phyloP scores from a whole-genome alignment of 2,797 vertebrate genomes.

The Argyrosomus regius region DNA sequence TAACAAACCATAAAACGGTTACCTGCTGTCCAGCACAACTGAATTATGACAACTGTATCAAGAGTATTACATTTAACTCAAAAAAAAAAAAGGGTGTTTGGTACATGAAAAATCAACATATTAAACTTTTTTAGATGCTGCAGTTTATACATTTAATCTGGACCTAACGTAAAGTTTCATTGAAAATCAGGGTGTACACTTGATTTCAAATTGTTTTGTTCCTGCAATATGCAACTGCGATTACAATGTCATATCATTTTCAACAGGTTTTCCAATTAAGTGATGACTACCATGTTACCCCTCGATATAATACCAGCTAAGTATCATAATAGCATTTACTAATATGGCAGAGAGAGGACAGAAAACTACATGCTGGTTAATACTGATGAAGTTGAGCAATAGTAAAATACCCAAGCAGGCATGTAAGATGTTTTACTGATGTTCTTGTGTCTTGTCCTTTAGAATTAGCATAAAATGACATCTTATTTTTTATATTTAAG shows the following conservation, averaged over 20 bases:
- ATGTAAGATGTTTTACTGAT: constrained; percentile 26
- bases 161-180: constrained; percentile 24
- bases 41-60: constrained; percentile 57
- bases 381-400: constrained; percentile 9
- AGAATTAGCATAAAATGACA: constrained; percentile 25
- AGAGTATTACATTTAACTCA: constrained; percentile 49
- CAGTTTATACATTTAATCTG: constrained; percentile 41
- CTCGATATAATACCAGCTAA: constrained; percentile 22
- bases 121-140: constrained; percentile 54
- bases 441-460: constrained; percentile 19
- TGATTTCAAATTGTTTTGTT: constrained; percentile 31
- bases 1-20: constrained; percentile 71
- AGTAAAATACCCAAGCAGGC: not conserved
- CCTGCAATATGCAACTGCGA: constrained; percentile 12
- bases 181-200: constrained; percentile 31
- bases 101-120: constrained; percentile 64
- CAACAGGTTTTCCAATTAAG: constrained; percentile 22
- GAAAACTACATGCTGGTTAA: constrained; percentile 14
- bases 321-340: constrained; percentile 28
- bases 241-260: constrained; percentile 12
- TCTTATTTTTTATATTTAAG: constrained; percentile 26
- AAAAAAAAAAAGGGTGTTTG: constrained; percentile 53
- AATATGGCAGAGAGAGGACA: constrained; percentile 13
- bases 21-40: constrained; percentile 64
- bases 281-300: not conserved